These are phyloP conservation scores for Thrips palmi DNA, from an alignment of 1,140 invertebrate genomes.

Conservation along the genomic window DNA sequence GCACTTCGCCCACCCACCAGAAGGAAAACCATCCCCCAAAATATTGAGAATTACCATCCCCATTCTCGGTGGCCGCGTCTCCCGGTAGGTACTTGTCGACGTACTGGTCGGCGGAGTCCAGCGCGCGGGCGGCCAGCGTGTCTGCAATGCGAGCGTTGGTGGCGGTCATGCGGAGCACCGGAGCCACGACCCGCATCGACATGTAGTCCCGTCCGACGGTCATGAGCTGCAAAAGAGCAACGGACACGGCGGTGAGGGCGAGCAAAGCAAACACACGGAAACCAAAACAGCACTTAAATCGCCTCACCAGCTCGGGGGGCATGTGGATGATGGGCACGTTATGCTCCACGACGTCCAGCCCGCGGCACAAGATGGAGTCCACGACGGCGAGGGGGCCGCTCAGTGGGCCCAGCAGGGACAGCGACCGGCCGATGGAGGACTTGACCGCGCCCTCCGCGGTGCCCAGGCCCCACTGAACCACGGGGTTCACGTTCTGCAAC, in stretches of 20 bases:
- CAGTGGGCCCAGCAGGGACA: slow-evolving; percentile 43
- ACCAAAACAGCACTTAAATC: background rate
- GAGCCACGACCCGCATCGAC: slow-evolving; percentile 37
- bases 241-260: background rate
- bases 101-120: slow-evolving; percentile 56
- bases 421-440: slow-evolving; percentile 41
- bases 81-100: slow-evolving; percentile 60
- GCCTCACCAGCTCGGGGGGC: slow-evolving; percentile 55
- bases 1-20: slow-evolving; percentile 16
- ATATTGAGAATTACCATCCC: slow-evolving; percentile 26
- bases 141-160: too few species aligned
- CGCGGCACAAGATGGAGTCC: slow-evolving; percentile 53
- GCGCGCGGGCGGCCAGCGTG: slow-evolving; percentile 43
- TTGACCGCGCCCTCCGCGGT: slow-evolving; percentile 48
- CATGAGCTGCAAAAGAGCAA: slow-evolving; percentile 38
- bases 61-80: slow-evolving; percentile 36
- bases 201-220: slow-evolving; percentile 60
- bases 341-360: slow-evolving; percentile 56
- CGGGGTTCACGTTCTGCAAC: slow-evolving; percentile 40
- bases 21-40: slow-evolving; percentile 1
- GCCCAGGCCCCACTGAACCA: slow-evolving; percentile 51
- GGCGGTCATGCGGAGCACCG: slow-evolving; percentile 44
- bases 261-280: background rate
- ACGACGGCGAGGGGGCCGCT: slow-evolving; percentile 48
- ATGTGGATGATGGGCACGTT: slow-evolving; percentile 54